Percentiles rank a stretch among this genome's conserved stretches.
These are phyloP conservation scores for Carollia perspicillata DNA, from an alignment of 2,113 vertebrate species.

Conservation along the genomic window DNA sequence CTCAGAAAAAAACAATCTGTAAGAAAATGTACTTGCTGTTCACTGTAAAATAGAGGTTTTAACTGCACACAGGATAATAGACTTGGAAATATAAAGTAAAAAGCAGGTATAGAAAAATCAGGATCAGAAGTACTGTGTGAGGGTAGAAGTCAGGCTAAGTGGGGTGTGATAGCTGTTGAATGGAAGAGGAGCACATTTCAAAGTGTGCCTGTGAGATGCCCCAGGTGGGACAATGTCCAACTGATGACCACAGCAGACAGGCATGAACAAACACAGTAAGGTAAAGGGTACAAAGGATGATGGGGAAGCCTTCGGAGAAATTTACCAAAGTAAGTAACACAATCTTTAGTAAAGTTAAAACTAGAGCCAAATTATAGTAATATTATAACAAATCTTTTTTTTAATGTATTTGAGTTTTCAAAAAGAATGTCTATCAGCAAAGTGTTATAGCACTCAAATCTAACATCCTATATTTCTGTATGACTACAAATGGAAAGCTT, in stretches of 20 bases:
- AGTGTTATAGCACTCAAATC: neutral
- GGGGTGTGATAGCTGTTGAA: neutral
- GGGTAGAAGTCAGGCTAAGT: neutral
- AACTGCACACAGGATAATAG: neutral
- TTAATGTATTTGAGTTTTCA: neutral
- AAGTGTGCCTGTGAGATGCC: neutral
- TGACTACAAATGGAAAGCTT: neutral
- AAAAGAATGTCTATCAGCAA: neutral
- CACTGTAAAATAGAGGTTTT: neutral
- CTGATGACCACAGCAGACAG: neutral
- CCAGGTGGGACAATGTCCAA: neutral
- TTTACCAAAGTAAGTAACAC: neutral
- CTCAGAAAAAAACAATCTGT: neutral
- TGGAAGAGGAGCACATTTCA: neutral
- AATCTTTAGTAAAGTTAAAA: neutral
- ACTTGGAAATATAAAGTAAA: neutral
- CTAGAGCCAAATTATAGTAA: neutral
- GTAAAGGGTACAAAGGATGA: neutral
- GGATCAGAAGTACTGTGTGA: neutral
- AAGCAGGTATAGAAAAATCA: slow-evolving; percentile 15
- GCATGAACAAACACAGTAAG: neutral
- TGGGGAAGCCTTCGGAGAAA: neutral
- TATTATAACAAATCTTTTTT: neutral
- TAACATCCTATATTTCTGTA: neutral
- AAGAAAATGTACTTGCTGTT: slow-evolving; percentile 24